Percentiles rank a stretch among this genome's conserved stretches.
Evolutionary conservation across 2,888 invertebrate genomes (phyloP).

Genomic region (Drosophila pegasa): DNA sequence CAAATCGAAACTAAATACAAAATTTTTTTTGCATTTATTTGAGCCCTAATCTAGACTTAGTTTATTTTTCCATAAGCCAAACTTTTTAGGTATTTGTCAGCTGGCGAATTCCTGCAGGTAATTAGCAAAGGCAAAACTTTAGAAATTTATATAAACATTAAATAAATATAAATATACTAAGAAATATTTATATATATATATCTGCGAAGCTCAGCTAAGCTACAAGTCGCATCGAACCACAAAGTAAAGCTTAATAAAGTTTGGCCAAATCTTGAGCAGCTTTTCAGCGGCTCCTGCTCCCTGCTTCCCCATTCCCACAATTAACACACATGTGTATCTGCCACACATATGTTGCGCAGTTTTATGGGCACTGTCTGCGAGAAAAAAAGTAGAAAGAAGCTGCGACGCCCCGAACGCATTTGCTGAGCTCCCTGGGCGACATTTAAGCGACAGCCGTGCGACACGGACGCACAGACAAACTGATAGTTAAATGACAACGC

Average conservation of each 20-base stretch:
- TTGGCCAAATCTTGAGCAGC: background rate
- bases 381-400: background rate
- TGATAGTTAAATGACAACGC: slow-evolving; percentile 73
- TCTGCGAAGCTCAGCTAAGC: background rate
- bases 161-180: background rate
- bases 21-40: background rate
- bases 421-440: slow-evolving; percentile 49
- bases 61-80: background rate
- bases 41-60: background rate
- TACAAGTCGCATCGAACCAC: background rate
- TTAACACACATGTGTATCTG: slow-evolving; percentile 7
- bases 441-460: slow-evolving; percentile 67
- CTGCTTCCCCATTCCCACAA: background rate
- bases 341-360: slow-evolving; percentile 30
- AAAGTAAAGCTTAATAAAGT: background rate
- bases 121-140: slow-evolving; percentile 20
- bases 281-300: background rate
- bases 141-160: background rate
- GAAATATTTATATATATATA: background rate
- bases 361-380: slow-evolving; percentile 17
- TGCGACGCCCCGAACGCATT: slow-evolving; percentile 17
- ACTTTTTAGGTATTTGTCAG: slow-evolving; percentile 30
- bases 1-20: background rate
- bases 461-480: slow-evolving; percentile 61
- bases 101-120: slow-evolving; percentile 23